Evolutionary conservation across 2,797 vertebrate species (phyloP).

Genomic region (Rhinichthys osculus): DNA sequence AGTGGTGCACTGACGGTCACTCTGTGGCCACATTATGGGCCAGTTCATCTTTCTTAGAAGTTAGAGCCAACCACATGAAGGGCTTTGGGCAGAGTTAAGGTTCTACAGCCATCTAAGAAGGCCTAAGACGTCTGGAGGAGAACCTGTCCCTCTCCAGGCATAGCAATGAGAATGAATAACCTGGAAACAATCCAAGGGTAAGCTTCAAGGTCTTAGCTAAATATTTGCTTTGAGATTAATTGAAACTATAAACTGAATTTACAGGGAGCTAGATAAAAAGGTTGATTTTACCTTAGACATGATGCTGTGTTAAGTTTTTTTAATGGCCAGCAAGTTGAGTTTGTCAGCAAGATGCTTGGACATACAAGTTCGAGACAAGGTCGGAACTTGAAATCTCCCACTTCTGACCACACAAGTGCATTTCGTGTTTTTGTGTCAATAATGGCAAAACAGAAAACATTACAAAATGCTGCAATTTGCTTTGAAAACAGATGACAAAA

Average conservation of each 20-base stretch:
- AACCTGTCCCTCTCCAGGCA: slow-evolving; percentile 58
- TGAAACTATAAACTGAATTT: background rate
- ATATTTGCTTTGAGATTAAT: background rate
- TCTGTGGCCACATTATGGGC: slow-evolving; percentile 68
- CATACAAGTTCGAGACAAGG: background rate
- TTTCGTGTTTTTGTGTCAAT: background rate
- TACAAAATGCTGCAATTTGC: background rate
- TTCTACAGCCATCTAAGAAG: slow-evolving; percentile 63
- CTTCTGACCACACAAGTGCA: background rate
- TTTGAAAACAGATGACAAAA: background rate
- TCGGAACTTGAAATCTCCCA: background rate
- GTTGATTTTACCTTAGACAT: background rate
- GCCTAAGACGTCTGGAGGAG: slow-evolving; percentile 60
- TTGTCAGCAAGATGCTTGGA: background rate
- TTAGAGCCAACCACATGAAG: slow-evolving; percentile 75
- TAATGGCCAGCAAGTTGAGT: background rate
- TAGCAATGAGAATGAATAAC: slow-evolving; percentile 55
- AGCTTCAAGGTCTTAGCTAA: background rate
- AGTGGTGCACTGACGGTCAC: slow-evolving; percentile 74
- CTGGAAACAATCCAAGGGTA: slow-evolving; percentile 60
- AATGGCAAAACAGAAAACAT: background rate
- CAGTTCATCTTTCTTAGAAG: slow-evolving; percentile 74
- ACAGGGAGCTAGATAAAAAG: background rate
- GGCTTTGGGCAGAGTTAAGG: slow-evolving; percentile 69
- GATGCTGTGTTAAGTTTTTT: background rate